Evolutionary conservation across 23 tunicate genomes (phyloP).

Genomic region (Botrylloides violaceus): DNA sequence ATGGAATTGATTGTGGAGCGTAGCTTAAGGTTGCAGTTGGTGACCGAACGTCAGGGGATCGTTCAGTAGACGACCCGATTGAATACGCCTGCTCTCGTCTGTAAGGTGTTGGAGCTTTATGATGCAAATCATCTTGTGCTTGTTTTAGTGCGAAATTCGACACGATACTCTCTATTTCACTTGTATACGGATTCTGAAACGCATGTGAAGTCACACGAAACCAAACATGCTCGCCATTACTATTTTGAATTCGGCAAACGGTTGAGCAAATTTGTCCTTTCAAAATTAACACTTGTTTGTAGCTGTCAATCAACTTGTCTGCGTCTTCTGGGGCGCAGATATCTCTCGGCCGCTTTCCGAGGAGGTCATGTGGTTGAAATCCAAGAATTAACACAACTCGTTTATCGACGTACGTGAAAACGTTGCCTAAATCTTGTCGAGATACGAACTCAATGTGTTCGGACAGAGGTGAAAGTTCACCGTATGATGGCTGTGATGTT

Average conservation of each 20-base stretch:
- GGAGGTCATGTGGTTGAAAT: conserved; percentile 73
- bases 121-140: not conserved
- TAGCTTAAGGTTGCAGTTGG: conserved; percentile 12
- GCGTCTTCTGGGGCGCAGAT: conserved; percentile 83
- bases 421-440: conserved; percentile 57
- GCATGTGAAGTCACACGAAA: conserved; percentile 55
- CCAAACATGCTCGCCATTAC: conserved; percentile 68
- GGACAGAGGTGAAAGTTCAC: conserved; percentile 35
- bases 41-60: conserved; percentile 6
- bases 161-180: conserved; percentile 73
- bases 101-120: not conserved
- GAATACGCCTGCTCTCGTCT: not conserved
- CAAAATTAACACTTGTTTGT: conserved; percentile 62
- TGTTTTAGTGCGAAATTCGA: conserved; percentile 62
- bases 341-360: conserved; percentile 62
- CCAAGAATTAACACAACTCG: conserved; percentile 59
- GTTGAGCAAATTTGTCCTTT: conserved; percentile 76
- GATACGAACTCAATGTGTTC: conserved; percentile 75
- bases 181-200: conserved; percentile 88
- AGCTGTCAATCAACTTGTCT: conserved; percentile 65
- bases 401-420: conserved; percentile 70
- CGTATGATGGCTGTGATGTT: conserved; percentile 41
- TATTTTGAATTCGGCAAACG: conserved; percentile 54
- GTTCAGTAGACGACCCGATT: not conserved
- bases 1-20: conserved; percentile 1